These are phyloP conservation scores for Microtus richardsoni DNA, from an alignment of 2,113 vertebrate species.

Conservation along the genomic window DNA sequence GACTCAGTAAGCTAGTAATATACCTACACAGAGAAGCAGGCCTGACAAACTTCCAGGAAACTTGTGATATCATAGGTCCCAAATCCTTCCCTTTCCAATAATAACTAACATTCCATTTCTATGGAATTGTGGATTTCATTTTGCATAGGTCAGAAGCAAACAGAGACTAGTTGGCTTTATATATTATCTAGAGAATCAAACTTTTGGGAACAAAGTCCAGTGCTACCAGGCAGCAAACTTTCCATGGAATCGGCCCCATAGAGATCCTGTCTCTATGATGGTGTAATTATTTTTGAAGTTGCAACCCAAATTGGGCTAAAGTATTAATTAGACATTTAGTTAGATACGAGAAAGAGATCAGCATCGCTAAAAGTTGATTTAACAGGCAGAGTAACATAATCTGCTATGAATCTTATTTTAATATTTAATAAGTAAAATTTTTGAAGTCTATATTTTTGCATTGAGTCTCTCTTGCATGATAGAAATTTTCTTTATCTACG, in stretches of 20 bases:
- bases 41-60: background rate
- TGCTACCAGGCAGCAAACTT: background rate
- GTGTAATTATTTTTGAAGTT: background rate
- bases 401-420: background rate
- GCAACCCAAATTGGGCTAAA: background rate
- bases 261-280: background rate
- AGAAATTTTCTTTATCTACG: background rate
- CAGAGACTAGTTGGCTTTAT: background rate
- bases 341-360: background rate
- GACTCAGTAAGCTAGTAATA: background rate
- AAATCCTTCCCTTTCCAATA: background rate
- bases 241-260: background rate
- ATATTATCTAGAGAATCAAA: background rate
- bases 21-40: background rate
- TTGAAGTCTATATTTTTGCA: background rate
- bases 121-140: background rate
- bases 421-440: slow-evolving; percentile 9
- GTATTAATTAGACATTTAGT: background rate
- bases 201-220: background rate
- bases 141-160: background rate
- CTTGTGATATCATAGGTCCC: background rate
- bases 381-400: background rate
- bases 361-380: slow-evolving; percentile 1
- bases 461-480: background rate
- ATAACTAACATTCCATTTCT: background rate